These are phyloP conservation scores for Osmerus mordax DNA, from an alignment of 2,113 vertebrate genomes.

Conservation along the genomic window DNA sequence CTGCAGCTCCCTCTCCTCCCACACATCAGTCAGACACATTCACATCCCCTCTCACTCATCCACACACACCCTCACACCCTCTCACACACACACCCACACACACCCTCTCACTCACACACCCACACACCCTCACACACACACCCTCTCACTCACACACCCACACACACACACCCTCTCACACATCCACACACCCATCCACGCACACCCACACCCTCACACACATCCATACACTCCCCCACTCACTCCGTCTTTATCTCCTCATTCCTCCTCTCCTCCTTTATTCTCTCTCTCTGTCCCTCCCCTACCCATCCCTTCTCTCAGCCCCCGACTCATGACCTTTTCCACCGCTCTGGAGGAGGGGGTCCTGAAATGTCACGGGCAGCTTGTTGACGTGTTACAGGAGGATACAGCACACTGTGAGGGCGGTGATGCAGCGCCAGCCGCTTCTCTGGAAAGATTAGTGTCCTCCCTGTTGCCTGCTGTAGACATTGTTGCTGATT, in stretches of 20 bases:
- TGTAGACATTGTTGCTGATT: constrained; percentile 33
- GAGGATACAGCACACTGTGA: not conserved
- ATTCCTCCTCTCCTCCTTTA: not conserved
- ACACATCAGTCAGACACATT: constrained; percentile 8
- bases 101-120: not conserved
- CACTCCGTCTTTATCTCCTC: not conserved
- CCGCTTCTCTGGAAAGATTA: not conserved
- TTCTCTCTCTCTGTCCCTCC: not conserved
- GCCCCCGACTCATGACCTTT: constrained; percentile 31
- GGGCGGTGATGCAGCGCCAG: not conserved
- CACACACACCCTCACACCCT: constrained; percentile 2
- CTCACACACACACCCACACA: not conserved
- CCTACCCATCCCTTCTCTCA: constrained; percentile 40
- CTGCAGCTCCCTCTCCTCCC: no score
- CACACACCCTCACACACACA: not conserved
- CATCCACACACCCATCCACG: no score
- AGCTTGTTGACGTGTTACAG: constrained; percentile 7
- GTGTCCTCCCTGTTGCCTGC: constrained; percentile 3
- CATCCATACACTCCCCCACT: not conserved
- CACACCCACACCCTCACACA: no score
- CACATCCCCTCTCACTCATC: constrained; percentile 14
- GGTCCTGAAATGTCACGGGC: constrained; percentile 39
- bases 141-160: not conserved
- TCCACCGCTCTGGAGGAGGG: constrained; percentile 8
- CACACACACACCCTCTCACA: not conserved